Conservation (phyloP, 2,888 invertebrate species). For the Criorhina ranunculi region DNA sequence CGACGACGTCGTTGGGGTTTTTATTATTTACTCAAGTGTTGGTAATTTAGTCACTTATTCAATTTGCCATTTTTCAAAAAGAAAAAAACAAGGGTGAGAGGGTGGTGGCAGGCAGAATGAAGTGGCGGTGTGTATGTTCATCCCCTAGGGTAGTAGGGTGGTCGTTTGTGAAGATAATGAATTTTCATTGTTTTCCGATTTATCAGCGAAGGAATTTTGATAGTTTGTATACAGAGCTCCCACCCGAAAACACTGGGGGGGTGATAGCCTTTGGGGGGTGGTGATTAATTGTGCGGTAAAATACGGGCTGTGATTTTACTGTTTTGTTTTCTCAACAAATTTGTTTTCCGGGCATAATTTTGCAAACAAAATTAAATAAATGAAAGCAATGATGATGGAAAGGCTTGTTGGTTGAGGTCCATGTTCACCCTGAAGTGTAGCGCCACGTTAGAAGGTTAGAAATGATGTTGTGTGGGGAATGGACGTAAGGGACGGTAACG, state of each 20-base stretch:
- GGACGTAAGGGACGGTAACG: too few relatives aligned
- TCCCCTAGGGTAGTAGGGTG: constrained; percentile 27
- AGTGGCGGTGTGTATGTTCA: constrained; percentile 48
- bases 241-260: constrained; percentile 16
- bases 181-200: constrained; percentile 76
- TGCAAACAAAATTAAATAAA: constrained; percentile 19
- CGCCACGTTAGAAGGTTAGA: too few relatives aligned
- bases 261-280: constrained; percentile 53
- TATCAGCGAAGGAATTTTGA: constrained; percentile 65
- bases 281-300: constrained; percentile 75
- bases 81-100: neutral
- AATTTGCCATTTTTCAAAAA: constrained; percentile 85
- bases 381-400: neutral
- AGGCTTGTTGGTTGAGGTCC: too few relatives aligned
- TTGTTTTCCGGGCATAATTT: constrained; percentile 73
- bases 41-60: constrained; percentile 80
- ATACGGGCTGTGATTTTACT: constrained; percentile 47
- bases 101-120: neutral
- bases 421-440: too few relatives aligned
- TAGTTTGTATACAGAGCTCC: constrained; percentile 58
- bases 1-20: constrained; percentile 72
- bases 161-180: constrained; percentile 67
- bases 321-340: constrained; percentile 72
- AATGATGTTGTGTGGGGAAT: too few relatives aligned
- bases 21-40: constrained; percentile 78